Percentiles rank a stretch among this genome's conserved stretches.
These are phyloP conservation scores for Dinoponera quadriceps DNA, from an alignment of 1,140 invertebrate genomes.

Conservation along the genomic window DNA sequence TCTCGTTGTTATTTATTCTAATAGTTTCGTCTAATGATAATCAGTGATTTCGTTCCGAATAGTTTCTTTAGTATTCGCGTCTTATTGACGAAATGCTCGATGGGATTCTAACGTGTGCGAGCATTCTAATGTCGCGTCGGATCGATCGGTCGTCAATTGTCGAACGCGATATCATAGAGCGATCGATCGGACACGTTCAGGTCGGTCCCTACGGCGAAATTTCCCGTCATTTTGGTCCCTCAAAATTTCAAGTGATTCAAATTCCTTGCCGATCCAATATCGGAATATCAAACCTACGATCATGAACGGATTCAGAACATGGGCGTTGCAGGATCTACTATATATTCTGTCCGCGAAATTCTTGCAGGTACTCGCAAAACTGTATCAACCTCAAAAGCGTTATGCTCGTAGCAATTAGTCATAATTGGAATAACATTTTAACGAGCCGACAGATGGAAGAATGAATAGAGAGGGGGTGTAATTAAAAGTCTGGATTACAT, in stretches of 20 bases:
- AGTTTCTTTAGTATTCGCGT: no score
- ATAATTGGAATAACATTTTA: no score
- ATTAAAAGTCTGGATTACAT: no score
- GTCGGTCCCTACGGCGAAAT: neutral
- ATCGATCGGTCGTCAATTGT: slow-evolving; percentile 16
- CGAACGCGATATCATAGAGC: neutral
- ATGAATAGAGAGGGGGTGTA: no score
- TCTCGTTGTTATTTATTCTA: neutral
- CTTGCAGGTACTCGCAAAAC: slow-evolving; percentile 59
- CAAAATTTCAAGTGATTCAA: slow-evolving; percentile 59
- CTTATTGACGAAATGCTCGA: no score
- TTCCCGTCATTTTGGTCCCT: neutral
- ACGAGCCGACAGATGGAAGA: no score
- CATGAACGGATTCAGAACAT: slow-evolving; percentile 67
- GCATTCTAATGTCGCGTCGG: neutral
- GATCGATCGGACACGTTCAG: slow-evolving; percentile 8
- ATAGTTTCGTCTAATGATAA: neutral
- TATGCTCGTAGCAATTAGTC: no score
- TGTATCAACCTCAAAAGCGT: neutral
- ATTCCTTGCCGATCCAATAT: neutral
- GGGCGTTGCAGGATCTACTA: slow-evolving; percentile 67
- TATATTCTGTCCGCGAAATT: slow-evolving; percentile 47
- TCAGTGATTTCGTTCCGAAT: no score
- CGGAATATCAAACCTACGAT: neutral
- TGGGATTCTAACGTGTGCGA: no score